Evolutionary conservation across 2,888 invertebrate genomes (phyloP).

Genomic region (Epinotia brunnichana): DNA sequence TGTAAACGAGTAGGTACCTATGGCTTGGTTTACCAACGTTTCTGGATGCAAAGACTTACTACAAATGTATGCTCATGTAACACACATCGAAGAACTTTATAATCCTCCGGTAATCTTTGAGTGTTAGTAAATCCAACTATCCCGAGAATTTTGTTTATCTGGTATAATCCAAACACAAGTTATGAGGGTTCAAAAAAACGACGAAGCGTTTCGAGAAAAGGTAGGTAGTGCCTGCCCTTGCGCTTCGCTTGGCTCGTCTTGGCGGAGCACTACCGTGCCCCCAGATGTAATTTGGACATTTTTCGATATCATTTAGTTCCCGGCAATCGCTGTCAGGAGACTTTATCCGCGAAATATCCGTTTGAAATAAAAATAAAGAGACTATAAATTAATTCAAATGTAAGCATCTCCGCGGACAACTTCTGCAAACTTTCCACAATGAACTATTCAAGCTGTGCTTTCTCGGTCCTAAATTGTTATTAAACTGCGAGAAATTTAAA

Average conservation of each 20-base stretch:
- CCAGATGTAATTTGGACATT: background rate
- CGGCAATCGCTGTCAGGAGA: background rate
- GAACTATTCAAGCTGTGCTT: slow-evolving; percentile 44
- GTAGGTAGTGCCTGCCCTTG: too few relatives aligned
- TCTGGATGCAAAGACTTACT: background rate
- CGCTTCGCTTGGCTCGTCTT: too few relatives aligned
- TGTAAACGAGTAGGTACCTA: background rate
- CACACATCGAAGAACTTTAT: background rate
- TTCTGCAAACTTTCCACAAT: slow-evolving; percentile 39
- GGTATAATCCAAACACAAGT: too few relatives aligned
- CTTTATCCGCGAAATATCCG: slow-evolving; percentile 4
- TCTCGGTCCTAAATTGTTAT: slow-evolving; percentile 42
- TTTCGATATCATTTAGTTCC: background rate
- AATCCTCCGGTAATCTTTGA: too few relatives aligned
- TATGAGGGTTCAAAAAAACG: too few relatives aligned
- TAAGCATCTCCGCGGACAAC: slow-evolving; percentile 42
- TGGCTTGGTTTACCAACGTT: background rate
- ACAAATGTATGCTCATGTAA: too few relatives aligned
- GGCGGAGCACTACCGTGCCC: too few relatives aligned
- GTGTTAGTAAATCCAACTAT: background rate
- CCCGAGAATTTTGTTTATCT: too few relatives aligned
- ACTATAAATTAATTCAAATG: slow-evolving; percentile 43
- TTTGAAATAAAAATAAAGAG: slow-evolving; percentile 17
- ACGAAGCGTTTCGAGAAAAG: too few relatives aligned
- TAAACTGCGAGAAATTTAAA: slow-evolving; percentile 42